Base-by-base conservation (phyloP, 2,888 invertebrate species). In the Ochropleura plecta region DNA sequence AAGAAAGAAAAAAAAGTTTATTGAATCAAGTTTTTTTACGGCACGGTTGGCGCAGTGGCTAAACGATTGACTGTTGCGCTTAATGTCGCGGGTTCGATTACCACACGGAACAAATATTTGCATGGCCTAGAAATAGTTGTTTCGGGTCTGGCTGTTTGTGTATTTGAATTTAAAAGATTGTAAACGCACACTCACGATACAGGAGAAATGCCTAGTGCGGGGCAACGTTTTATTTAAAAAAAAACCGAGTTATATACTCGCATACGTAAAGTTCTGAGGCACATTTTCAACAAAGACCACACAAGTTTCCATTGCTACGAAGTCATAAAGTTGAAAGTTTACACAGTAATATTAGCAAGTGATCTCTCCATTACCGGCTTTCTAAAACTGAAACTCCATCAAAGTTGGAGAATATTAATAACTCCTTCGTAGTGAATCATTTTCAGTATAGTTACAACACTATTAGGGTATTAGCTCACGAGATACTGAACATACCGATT, bases 401-500 rank as follows among this genome's bases (percentile, higher is more conserved):
- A 71, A 81, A 84, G 65, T 83, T 81, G 46, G 57, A 20, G 81
- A 81, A 75, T 79, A 81, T 79, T 81, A 84, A 83, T 83, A 80
- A 75, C 68, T 70, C 70, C 71, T 71, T 69, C 65, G 9, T 14
- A 65, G 68, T 7, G 12, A 75, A 69, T 75, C n/a, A 80, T 66
- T 83, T 62, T 74, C 64, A 49, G 64, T 40, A 40, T n/a, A 69
- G 44, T 57, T 53, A 49, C 68, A 8, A 65, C 46, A 69, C 20
- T 53, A 48, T 57, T 51, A 73, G 55, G 79, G 8, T 64, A 18
- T 30, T 3, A 14, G 14, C n/a, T 64, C 16, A 74, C 46, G 51
- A 30, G n/a, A 49, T 63, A 14, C 0, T 60, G 0, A 14, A 42
- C 0, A 18, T 0, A 10, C 5, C 40, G 14, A 12, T 46, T 16